Evolutionary conservation across 2,888 invertebrate genomes (phyloP).

Genomic region (Acronicta leporina): DNA sequence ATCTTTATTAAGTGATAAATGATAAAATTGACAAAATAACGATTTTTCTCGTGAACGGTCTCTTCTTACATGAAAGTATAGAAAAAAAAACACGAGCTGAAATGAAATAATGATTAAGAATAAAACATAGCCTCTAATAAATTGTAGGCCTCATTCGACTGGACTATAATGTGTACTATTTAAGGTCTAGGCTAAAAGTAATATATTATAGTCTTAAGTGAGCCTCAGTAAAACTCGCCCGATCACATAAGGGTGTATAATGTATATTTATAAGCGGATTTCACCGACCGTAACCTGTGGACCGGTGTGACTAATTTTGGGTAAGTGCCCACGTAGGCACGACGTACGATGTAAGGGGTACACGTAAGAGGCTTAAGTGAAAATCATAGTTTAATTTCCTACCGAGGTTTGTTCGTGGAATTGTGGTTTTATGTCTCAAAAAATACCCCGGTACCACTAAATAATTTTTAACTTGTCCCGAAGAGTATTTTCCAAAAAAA

Average conservation of each 20-base stretch:
- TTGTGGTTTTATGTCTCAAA: constrained; percentile 38
- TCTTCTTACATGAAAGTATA: too few species aligned
- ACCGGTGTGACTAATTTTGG: constrained; percentile 68
- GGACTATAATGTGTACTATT: constrained; percentile 12
- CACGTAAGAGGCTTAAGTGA: constrained; percentile 70
- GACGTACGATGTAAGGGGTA: constrained; percentile 64
- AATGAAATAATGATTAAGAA: too few species aligned
- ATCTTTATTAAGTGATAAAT: too few species aligned
- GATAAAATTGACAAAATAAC: too few species aligned
- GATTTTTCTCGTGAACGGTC: too few species aligned
- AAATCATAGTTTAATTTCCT: constrained; percentile 70
- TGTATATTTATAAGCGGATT: constrained; percentile 63
- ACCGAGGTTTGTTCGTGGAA: constrained; percentile 58
- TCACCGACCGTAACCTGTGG: constrained; percentile 57
- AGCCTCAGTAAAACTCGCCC: constrained; percentile 46
- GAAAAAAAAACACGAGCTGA: too few species aligned
- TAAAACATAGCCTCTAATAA: neutral
- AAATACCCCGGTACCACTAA: constrained; percentile 21
- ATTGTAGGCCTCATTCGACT: constrained; percentile 6
- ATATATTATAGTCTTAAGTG: constrained; percentile 32
- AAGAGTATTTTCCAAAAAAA: constrained; percentile 8
- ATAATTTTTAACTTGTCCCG: constrained; percentile 25
- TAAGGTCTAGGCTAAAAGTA: constrained; percentile 16
- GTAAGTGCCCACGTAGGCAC: constrained; percentile 74
- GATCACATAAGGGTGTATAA: constrained; percentile 51